Conservation (phyloP, 2,888 invertebrate genomes). For the Acrobeloides nanus region DNA sequence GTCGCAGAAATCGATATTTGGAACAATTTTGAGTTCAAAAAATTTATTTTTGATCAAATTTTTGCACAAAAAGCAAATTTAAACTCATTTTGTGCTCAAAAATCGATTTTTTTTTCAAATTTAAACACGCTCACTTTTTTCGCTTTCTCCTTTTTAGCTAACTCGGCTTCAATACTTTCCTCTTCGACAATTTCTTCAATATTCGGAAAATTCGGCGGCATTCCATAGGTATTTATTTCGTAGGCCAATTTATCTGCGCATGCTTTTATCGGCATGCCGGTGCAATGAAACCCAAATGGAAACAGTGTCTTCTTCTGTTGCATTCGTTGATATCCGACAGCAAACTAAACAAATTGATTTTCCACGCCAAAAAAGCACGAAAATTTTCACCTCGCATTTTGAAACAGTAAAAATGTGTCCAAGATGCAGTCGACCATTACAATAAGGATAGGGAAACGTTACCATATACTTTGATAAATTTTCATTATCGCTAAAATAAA, state of each 20-base stretch:
- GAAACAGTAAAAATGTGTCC: constrained; percentile 94
- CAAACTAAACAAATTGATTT: too few species aligned
- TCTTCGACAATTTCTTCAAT: constrained; percentile 51
- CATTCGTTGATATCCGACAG: constrained; percentile 79
- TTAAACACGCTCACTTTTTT: too few species aligned
- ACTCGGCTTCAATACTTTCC: constrained; percentile 57
- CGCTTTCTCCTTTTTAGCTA: too few species aligned
- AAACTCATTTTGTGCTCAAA: too few species aligned
- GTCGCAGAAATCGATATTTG: too few species aligned
- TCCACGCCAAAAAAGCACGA: too few species aligned
- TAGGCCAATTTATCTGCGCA: constrained; percentile 92
- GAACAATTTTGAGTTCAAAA: too few species aligned
- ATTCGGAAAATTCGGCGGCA: constrained; percentile 66
- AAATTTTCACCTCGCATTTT: too few species aligned
- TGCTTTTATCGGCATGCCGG: constrained; percentile 94
- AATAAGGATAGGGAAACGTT: constrained; percentile 16
- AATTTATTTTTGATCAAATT: too few species aligned
- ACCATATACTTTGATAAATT: constrained; percentile 9
- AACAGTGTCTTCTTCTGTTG: constrained; percentile 83
- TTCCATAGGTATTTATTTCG: constrained; percentile 84
- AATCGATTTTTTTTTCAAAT: too few species aligned
- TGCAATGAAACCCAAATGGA: constrained; percentile 97
- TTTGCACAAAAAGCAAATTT: too few species aligned
- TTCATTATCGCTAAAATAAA: constrained; percentile 10
- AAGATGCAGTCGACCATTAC: constrained; percentile 86